Base-by-base conservation (phyloP, 2,113 vertebrate genomes). In the Notothenia rossii region DNA sequence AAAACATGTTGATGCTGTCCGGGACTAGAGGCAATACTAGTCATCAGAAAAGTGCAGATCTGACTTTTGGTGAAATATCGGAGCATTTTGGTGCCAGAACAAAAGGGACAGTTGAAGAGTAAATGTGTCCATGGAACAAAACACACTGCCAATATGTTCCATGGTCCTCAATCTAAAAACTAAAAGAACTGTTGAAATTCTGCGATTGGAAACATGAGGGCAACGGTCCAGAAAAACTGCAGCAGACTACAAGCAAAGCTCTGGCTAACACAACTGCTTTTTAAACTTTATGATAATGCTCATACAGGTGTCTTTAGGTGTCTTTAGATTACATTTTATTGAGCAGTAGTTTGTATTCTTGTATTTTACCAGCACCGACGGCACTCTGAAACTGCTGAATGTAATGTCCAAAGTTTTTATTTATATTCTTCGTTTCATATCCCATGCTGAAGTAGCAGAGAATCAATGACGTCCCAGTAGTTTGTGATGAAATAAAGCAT, bases 401-500 rank as follows among this genome's bases (percentile, higher is more conserved):
- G 14, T 18, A 49, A 61, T 54, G 43, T 72, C 4, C 40, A 18
- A 58, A 0, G 0, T 64, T 70, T 43, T 5, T 36, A 59, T 68
- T 48, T 1, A 2, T 17, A 9, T 18, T 14, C 17, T 10, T 64
- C 13, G 36, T 33, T 71, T 81, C 14, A 54, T 54, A 58, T 66
- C 40, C 20, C 12, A 43, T 33, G 67, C 66, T 46, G 17, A 22
- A 72, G 50, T 36, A 45, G 45, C 15, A 33, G 43, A 55, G 51
- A 36, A 25, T 13, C 2, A 10, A 53, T 5, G 54, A 22, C 22
- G 46, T 55, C 15, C 40, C 58, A 63, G 59, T 10, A 74, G 43
- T 58, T 51, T 76, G 29, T 53, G 63, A 69, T 64, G 53, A 65
- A 75, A 63, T 53, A 45, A 40, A 77, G 56, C 15, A 15, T 69